Conservation (phyloP, 1,140 invertebrate species). For the fruit fly (Drosophila melanogaster) region Release_6_plus_ISO1_MT NC_004354.4:8219501-8220000, state of each 20-base stretch:
- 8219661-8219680: constrained; percentile 34
- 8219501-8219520: constrained; percentile 26
- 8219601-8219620: neutral
- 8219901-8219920: neutral
- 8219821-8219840: constrained; percentile 64
- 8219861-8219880: neutral
- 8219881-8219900: constrained; percentile 1
- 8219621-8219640: constrained; percentile 5
- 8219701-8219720: neutral
- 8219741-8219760: neutral
- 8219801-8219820: constrained; percentile 47
- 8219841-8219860: neutral
- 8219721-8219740: neutral
- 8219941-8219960: constrained; percentile 49
- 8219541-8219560: constrained; percentile 34
- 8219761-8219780: constrained; percentile 18
- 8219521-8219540: constrained; percentile 17
- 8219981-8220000: neutral
- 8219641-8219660: constrained; percentile 25
- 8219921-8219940: constrained; percentile 27
- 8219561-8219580: constrained; percentile 19
- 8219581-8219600: constrained; percentile 7
- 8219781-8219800: constrained; percentile 18
- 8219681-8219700: constrained; percentile 22
- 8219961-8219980: constrained; percentile 31